phyloP scores from a whole-genome alignment of 2,797 vertebrate genomes.

The Buphagus erythrorhynchus region DNA sequence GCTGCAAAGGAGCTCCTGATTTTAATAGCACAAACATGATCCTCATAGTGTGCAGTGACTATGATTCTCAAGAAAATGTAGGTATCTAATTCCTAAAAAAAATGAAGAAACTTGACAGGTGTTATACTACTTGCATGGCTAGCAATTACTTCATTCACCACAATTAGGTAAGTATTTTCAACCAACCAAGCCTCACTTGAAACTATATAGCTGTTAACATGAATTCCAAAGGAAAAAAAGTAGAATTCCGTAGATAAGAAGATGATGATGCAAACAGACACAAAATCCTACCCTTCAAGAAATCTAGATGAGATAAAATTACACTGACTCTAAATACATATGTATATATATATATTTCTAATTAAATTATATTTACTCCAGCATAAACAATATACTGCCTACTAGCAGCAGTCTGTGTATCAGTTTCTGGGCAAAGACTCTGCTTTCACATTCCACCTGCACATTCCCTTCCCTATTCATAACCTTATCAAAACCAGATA shows the following conservation, averaged over 20 bases:
- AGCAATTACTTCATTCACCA: background rate
- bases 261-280: background rate
- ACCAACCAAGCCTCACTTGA: background rate
- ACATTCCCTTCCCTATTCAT: background rate
- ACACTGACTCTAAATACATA: background rate
- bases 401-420: background rate
- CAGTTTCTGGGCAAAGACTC: background rate
- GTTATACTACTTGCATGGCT: background rate
- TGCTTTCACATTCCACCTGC: background rate
- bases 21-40: background rate
- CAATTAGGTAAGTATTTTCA: background rate
- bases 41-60: background rate
- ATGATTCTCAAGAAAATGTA: background rate
- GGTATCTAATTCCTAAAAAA: background rate
- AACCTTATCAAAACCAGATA: background rate
- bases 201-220: background rate
- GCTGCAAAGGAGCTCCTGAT: background rate
- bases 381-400: background rate
- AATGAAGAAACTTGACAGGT: background rate
- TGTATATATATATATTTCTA: rapidly evolving
- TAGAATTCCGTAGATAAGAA: background rate
- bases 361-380: background rate
- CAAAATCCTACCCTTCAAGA: background rate
- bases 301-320: background rate
- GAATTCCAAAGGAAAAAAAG: background rate